Conservation (phyloP, 2,113 vertebrate genomes). For the Oreochromis spilurus region DNA sequence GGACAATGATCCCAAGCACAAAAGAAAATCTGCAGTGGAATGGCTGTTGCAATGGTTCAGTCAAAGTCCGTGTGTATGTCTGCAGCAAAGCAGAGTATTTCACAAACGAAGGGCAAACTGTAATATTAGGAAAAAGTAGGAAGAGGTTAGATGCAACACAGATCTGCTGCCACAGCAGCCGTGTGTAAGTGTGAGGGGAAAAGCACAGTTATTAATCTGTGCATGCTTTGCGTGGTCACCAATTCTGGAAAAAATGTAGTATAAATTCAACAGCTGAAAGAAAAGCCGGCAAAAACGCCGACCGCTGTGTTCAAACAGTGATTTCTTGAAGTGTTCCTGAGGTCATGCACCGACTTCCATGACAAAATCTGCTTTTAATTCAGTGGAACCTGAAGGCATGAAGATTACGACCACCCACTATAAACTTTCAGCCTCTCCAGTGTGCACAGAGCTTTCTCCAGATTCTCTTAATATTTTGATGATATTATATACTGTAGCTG, state of each 20-base stretch:
- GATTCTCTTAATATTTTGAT: no score
- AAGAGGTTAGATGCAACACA: not conserved
- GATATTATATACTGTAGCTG: no score
- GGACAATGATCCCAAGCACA: not conserved
- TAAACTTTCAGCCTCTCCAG: not conserved
- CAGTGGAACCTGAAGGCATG: not conserved
- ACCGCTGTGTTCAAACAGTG: not conserved
- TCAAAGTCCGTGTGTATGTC: not conserved
- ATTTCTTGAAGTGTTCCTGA: not conserved
- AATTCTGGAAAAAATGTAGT: accelerated
- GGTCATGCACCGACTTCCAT: not conserved
- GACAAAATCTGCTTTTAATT: not conserved
- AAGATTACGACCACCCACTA: not conserved
- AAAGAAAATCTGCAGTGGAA: not conserved
- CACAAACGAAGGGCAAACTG: not conserved
- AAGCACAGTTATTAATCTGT: not conserved
- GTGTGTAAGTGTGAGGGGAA: not conserved
- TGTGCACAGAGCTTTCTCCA: not conserved
- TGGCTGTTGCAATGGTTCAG: not conserved
- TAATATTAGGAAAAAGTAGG: not conserved
- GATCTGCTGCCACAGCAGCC: not conserved
- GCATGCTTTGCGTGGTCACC: not conserved
- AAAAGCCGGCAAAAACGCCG: not conserved
- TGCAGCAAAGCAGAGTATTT: not conserved
- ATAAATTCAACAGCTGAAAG: not conserved